Evolutionary conservation across 2,113 vertebrate genomes (phyloP).

Genomic region (Atractosteus spatula): DNA sequence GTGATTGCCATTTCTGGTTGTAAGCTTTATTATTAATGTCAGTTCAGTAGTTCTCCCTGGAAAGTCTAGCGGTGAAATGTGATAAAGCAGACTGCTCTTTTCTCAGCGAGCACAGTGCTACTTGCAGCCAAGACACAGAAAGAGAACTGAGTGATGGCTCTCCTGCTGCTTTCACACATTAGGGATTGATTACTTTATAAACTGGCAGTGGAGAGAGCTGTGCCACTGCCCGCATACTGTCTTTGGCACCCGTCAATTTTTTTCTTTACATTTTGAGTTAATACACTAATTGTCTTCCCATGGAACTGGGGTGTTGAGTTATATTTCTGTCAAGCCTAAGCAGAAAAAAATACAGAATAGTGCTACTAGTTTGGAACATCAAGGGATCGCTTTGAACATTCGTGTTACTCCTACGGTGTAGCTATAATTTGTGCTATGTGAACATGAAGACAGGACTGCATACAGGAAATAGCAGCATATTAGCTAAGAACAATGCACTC

Average conservation of each 20-base stretch:
- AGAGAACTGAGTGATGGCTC: not conserved
- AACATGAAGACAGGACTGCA: too few relatives aligned
- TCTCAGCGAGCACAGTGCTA: too few relatives aligned
- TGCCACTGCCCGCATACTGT: not conserved
- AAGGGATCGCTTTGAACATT: too few relatives aligned
- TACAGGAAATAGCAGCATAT: too few relatives aligned
- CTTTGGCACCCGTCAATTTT: too few relatives aligned
- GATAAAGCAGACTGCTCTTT: constrained; percentile 3
- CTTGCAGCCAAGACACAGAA: not conserved
- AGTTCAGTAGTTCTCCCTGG: constrained; percentile 9
- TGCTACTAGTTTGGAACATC: too few relatives aligned
- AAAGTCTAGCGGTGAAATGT: not conserved
- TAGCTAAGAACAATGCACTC: too few relatives aligned
- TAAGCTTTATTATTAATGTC: constrained; percentile 42
- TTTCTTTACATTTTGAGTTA: not conserved
- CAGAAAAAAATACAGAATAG: too few relatives aligned
- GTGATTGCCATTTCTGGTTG: constrained; percentile 42
- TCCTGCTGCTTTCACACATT: not conserved
- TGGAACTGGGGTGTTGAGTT: not conserved
- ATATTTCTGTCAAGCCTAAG: too few relatives aligned
- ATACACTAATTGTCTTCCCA: not conserved
- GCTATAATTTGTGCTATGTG: too few relatives aligned
- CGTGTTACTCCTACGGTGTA: too few relatives aligned
- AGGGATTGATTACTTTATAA: not conserved
- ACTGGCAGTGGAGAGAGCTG: not conserved